Percentiles rank a stretch among this genome's conserved stretches.
Conservation (phyloP, 2,888 invertebrate genomes). For the Eupithecia exiguata region DNA sequence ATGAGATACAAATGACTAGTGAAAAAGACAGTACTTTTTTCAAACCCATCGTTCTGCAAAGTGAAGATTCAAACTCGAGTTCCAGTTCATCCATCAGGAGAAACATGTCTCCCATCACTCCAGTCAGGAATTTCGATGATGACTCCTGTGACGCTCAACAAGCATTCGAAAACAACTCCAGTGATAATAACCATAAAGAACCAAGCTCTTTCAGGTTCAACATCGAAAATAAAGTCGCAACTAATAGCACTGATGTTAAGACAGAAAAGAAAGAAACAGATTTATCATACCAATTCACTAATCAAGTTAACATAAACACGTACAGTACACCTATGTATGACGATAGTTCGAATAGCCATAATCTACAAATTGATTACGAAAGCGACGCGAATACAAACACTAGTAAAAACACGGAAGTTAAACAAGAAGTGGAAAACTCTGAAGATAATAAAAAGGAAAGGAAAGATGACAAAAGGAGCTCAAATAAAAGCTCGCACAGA, state of each 20-base stretch:
- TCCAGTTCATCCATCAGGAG: conserved; percentile 74
- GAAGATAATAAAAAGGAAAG: conserved; percentile 68
- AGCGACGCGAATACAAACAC: conserved; percentile 67
- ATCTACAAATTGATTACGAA: conserved; percentile 77
- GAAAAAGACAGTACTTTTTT: conserved; percentile 57
- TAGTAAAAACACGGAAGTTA: conserved; percentile 73
- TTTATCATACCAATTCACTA: conserved; percentile 70
- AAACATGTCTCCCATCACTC: conserved; percentile 79
- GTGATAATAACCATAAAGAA: conserved; percentile 64
- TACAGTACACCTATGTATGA: conserved; percentile 73
- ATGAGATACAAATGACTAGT: conserved; percentile 56
- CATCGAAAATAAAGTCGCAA: conserved; percentile 67
- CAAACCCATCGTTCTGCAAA: conserved; percentile 62
- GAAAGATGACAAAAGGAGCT: conserved; percentile 66
- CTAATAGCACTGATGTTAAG: conserved; percentile 61
- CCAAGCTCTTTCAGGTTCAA: conserved; percentile 73
- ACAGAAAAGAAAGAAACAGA: conserved; percentile 65
- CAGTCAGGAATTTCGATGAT: conserved; percentile 76
- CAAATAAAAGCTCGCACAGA: conserved; percentile 70
- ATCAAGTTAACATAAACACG: conserved; percentile 72
- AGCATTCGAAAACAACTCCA: conserved; percentile 71
- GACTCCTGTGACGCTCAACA: conserved; percentile 80
- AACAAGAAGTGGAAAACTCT: conserved; percentile 66
- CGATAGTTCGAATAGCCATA: conserved; percentile 78
- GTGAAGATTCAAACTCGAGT: conserved; percentile 73